These are phyloP conservation scores for Leptoteleia sp. DNA, from an alignment of 1,140 invertebrate species.

Conservation along the genomic window DNA sequence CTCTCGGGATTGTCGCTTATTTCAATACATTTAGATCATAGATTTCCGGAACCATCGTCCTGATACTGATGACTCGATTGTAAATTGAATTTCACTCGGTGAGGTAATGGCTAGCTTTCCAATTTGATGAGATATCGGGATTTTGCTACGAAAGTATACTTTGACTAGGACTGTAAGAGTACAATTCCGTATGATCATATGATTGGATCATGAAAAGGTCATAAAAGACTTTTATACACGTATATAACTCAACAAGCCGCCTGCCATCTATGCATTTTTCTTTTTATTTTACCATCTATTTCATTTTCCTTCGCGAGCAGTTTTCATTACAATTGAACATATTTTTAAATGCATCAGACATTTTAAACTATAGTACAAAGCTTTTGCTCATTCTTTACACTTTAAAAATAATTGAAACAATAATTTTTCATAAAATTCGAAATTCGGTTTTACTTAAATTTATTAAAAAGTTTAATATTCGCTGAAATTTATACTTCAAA, in stretches of 20 bases:
- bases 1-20: conserved; percentile 22
- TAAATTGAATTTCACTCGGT: conserved; percentile 43
- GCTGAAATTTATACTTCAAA: no score
- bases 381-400: no score
- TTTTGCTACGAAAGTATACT: conserved; percentile 36
- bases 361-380: no score
- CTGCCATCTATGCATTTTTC: no score
- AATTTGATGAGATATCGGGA: conserved; percentile 53
- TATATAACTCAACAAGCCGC: conserved; percentile 35
- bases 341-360: no score
- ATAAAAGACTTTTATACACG: conserved; percentile 46
- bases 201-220: conserved; percentile 54
- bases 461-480: no score
- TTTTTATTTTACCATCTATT: no score
- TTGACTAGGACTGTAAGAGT: conserved; percentile 24
- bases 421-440: no score
- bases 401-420: no score
- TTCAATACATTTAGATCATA: conserved; percentile 49
- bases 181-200: conserved; percentile 44
- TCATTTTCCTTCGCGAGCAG: no score
- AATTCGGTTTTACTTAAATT: no score
- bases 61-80: conserved; percentile 24
- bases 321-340: no score
- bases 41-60: conserved; percentile 28
- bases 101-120: conserved; percentile 52